Base-by-base conservation (phyloP, 1,140 invertebrate species). In the Drosophila cardini region DNA sequence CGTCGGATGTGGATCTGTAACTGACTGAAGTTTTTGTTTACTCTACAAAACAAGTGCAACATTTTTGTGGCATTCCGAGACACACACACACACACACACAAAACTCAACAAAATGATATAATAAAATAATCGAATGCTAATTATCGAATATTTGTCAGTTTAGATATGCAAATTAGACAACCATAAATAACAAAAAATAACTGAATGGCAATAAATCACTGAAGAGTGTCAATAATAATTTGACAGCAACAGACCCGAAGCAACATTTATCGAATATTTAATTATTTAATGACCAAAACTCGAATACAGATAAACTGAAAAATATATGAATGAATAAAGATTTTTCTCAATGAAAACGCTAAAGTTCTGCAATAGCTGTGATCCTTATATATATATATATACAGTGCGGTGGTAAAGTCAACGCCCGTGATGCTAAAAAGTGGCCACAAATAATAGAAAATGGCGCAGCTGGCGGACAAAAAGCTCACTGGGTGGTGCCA, bases 371-470 rank as follows among this genome's bases (percentile, higher is more conserved):
- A n/a, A 3, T 13, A n/a, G 0, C 11, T 4, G 18, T 18, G 10
- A 21, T 40, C 4, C 13, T 36, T 36, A n/a, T 8, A 8, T 10
- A 9, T 8, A 8, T 10, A 9, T 55, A 43, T 72, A 36, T 6
- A 64, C 55, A 50, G 68, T 46, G 48, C 43, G 32, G 15, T 18
- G 48, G 40, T 21, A 68, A 63, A 85, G 82, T 86, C 82, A 86
- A 82, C 62, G 82, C 43, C 82, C 83, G 79, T 58, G 21, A 26
- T 26, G 75, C 58, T 71, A 69, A 79, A 79, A 73, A 82, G 76
- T 79, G 72, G 67, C 82, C 82, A 50, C 80, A 55, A 68, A 77
- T 65, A 68, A 79, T 73, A 68, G 68, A 62, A 56, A 71, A 67
- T 72, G 70, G 70, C 55, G 56, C 64, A 73, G 71, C 63, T 73